Evolutionary conservation across 2,113 vertebrate genomes (phyloP), one percentile per base, ranked within the genome.

Genomic region (Gallinago jamesoni): DNA sequence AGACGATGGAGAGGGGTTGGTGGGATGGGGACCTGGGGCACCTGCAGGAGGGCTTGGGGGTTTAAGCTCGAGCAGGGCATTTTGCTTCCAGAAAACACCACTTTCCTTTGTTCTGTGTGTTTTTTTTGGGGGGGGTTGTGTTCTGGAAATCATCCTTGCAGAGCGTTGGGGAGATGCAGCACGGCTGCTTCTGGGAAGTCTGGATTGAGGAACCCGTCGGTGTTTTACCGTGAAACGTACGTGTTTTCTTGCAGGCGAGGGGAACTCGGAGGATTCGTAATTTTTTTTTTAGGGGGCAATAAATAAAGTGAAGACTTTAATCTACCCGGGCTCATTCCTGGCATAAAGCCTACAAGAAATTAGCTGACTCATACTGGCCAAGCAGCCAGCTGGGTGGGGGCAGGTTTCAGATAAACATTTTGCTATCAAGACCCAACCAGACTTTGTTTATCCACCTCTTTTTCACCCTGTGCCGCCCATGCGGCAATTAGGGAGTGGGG

Each of bases 311-410:
- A 57, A 81, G 68, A 33, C 35, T 89, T 95, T 50, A 70, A 91
- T 70, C 64, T 28, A 2, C n/a, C 21, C 45, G 7, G 35, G 45
- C 77, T 89, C 27, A 25, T 69, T 59, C 56, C 76, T 84, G 87
- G 89, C 60, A 14, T 30, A 4, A 53, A 91, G 86, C 24, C 76
- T 13, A 0, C 60, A 11, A 24, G 0, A 50, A 94, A 89, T 8
- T 4, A 59, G 91, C 95, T 97, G 96, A 97, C 55, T 97, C 96
- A 97, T 6, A 0, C 37, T 20, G 66, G 89, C 70, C 91, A 16
- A 85, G 94, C 94, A 90, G 62, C n/a, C 66, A 37, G 77, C 83
- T 69, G 96, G 94, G 94, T 57, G 96, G 93, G 84, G 87, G 72
- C 10, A 84, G 80, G 1, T 27, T 64, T 14, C 0, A 94, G 96